Conservation (phyloP, 2,113 vertebrate species). For the Vulpes ferrilata region DNA sequence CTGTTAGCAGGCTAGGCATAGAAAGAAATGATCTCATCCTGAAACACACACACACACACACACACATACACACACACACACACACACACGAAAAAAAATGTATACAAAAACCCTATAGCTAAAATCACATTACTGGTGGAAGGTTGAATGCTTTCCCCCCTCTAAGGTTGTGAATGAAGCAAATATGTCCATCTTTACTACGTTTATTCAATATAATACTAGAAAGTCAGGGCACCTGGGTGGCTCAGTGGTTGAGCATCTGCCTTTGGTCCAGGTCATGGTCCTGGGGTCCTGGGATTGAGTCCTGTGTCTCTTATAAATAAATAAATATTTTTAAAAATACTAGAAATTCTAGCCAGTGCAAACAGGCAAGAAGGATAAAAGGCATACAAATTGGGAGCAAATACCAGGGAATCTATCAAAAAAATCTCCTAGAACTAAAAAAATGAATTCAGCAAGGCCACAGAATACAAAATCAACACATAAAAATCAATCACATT, state of each 20-base stretch:
- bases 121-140: background rate
- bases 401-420: background rate
- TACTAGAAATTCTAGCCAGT: background rate
- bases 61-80: background rate
- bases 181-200: background rate
- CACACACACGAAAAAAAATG: background rate
- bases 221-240: background rate
- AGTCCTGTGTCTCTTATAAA: too few relatives aligned
- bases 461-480: background rate
- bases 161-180: background rate
- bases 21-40: background rate
- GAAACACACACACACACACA: background rate
- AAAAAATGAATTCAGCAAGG: background rate
- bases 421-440: background rate
- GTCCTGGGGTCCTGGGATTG: too few relatives aligned
- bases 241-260: too few relatives aligned
- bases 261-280: too few relatives aligned
- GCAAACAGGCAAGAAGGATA: background rate
- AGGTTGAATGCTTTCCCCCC: background rate
- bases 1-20: background rate
- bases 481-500: background rate
- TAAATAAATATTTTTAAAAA: background rate
- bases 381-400: background rate
- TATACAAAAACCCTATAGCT: background rate
- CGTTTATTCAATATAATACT: background rate